A percentile compares a stretch with the other conserved stretches of the same genome.
Conservation (phyloP, 37 sponge, comb jelly and placozoan genomes). For the Oscarella lobularis region DNA sequence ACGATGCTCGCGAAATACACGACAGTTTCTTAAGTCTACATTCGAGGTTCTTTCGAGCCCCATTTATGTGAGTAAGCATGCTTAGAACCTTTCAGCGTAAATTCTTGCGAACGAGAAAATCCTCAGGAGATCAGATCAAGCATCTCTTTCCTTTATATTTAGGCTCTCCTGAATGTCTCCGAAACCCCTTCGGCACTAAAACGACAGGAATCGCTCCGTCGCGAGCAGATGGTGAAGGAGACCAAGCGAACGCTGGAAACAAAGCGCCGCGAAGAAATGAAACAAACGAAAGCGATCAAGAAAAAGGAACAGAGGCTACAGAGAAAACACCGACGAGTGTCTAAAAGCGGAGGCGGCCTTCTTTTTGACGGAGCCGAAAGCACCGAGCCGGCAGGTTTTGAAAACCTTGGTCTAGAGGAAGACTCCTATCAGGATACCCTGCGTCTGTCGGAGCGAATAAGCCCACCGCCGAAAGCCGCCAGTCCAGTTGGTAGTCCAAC, state of each 20-base stretch:
- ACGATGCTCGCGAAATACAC: too few relatives aligned
- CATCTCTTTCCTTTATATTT: too few relatives aligned
- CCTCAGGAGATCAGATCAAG: neutral
- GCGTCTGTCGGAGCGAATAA: too few relatives aligned
- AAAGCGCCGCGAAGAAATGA: neutral
- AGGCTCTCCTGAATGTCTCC: too few relatives aligned
- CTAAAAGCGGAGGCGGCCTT: neutral
- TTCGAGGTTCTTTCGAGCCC: too few relatives aligned
- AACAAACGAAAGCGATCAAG: neutral
- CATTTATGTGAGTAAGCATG: too few relatives aligned
- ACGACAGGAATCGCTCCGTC: neutral
- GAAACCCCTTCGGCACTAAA: neutral
- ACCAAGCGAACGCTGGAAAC: neutral
- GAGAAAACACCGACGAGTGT: neutral
- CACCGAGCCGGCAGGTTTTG: too few relatives aligned
- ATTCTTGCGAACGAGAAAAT: neutral
- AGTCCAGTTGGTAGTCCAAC: neutral
- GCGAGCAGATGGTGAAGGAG: neutral
- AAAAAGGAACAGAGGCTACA: neutral
- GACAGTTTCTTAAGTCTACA: too few relatives aligned
- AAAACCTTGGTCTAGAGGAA: too few relatives aligned
- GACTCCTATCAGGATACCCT: too few relatives aligned
- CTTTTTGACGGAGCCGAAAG: too few relatives aligned
- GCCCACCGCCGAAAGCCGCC: neutral
- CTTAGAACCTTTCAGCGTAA: too few relatives aligned